Conservation (phyloP, 1,140 invertebrate genomes). For the Drosophila aff. region DNA sequence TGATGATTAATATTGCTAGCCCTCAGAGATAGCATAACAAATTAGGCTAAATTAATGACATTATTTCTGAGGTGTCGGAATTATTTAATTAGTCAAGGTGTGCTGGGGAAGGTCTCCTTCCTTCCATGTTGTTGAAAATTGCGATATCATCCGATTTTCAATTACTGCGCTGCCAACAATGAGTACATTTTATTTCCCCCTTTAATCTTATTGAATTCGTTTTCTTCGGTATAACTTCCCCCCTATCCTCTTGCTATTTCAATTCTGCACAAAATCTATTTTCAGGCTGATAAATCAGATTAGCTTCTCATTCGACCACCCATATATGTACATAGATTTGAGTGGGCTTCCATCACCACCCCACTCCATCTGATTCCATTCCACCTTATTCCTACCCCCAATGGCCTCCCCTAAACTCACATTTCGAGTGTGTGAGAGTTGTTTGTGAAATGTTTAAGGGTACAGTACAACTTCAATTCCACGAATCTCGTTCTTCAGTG, state of each 20-base stretch:
- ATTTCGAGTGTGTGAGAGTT: constrained; percentile 35
- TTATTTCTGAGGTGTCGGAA: constrained; percentile 24
- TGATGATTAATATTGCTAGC: constrained; percentile 26
- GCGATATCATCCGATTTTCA: neutral
- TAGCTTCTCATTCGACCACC: constrained; percentile 45
- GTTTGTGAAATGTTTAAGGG: constrained; percentile 21
- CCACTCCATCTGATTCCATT: constrained; percentile 9
- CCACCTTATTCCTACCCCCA: constrained; percentile 13
- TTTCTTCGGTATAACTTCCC: constrained; percentile 8
- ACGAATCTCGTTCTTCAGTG: neutral
- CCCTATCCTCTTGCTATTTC: constrained; percentile 17
- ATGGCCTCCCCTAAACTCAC: constrained; percentile 11
- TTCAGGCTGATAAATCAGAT: constrained; percentile 51
- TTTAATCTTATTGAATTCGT: constrained; percentile 14
- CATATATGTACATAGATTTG: constrained; percentile 14
- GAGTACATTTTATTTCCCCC: neutral
- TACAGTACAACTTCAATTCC: constrained; percentile 9
- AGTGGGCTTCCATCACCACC: constrained; percentile 32
- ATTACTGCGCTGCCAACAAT: neutral
- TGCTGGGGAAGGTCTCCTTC: neutral
- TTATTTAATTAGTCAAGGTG: constrained; percentile 30
- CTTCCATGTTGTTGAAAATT: neutral
- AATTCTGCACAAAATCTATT: constrained; percentile 44
- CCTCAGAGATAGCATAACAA: constrained; percentile 13
- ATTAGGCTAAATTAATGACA: constrained; percentile 35